Percentiles rank a stretch among this genome's conserved stretches.
Conservation (phyloP, 2,888 invertebrate genomes). For the Bruchidius siliquastri region DNA sequence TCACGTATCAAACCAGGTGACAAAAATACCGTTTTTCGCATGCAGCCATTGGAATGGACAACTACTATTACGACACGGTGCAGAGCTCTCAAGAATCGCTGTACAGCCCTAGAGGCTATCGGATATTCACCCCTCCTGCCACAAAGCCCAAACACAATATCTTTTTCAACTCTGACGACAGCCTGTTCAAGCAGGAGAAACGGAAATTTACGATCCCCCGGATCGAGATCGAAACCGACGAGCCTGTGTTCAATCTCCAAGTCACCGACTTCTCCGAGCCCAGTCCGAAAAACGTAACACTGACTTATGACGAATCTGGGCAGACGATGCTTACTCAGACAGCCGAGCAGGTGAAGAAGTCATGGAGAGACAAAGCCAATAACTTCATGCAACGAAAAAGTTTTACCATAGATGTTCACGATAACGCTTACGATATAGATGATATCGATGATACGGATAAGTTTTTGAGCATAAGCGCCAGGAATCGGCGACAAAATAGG, state of each 20-base stretch:
- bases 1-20: not conserved
- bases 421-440: constrained; percentile 32
- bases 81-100: constrained; percentile 42
- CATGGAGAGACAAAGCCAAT: constrained; percentile 30
- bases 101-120: constrained; percentile 32
- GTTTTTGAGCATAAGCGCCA: constrained; percentile 36
- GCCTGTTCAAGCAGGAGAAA: constrained; percentile 42
- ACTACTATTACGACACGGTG: constrained; percentile 29
- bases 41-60: constrained; percentile 42
- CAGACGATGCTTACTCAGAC: constrained; percentile 35
- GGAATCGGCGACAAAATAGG: constrained; percentile 32
- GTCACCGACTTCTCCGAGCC: constrained; percentile 47
- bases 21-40: constrained; percentile 26
- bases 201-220: constrained; percentile 42
- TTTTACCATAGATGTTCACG: constrained; percentile 40
- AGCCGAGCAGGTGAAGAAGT: constrained; percentile 27
- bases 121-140: constrained; percentile 42
- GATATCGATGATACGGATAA: constrained; percentile 34
- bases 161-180: constrained; percentile 46
- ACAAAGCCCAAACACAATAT: constrained; percentile 41
- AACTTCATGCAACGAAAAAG: constrained; percentile 41
- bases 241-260: constrained; percentile 43
- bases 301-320: constrained; percentile 42
- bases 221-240: constrained; percentile 41
- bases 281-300: constrained; percentile 45